Evolutionary conservation across 2,797 vertebrate genomes (phyloP), one percentile per base, ranked within the genome.

Genomic region (Synanceia verrucosa): DNA sequence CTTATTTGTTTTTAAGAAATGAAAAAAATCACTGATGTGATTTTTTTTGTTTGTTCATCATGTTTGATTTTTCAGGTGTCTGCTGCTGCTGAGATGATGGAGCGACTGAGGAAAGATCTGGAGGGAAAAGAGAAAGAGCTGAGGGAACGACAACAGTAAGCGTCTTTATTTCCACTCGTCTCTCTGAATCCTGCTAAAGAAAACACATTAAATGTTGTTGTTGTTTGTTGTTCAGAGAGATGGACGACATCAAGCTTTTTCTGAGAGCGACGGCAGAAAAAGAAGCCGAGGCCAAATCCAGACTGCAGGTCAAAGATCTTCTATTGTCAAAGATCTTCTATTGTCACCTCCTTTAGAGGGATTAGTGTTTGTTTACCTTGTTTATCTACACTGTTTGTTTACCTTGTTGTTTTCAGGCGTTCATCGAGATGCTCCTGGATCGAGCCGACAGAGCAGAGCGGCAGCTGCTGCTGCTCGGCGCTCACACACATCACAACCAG

Each of bases 351-450:
- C 36, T 6, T 16, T 39, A 16, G 16, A 39, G 36, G 36, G 36
- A 39, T 6, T 39, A 39, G n/a, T n/a, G n/a, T n/a, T n/a, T n/a
- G n/a, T n/a, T n/a, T n/a, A n/a, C n/a, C n/a, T n/a, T n/a, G n/a
- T n/a, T n/a, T n/a, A n/a, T n/a, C n/a, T n/a, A n/a, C n/a, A n/a
- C n/a, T n/a, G n/a, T n/a, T n/a, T n/a, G n/a, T n/a, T n/a, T n/a
- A n/a, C n/a, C n/a, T n/a, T 31, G 29, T 39, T 39, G 23, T 4
- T 29, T 29, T 8, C 65, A 92, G 88, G 59, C 94, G 37, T 97
- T 97, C 82, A 97, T 97, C 0, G 96, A 97, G 94, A 91, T 95
- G 70, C 87, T 97, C 78, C 82, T 97, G 81, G 95, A 96, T 19
- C 93, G 96, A 1, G 96, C 96, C 0, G 96, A 97, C 76, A 91